phyloP scores from a whole-genome alignment of 2,797 vertebrate species.

The Nasua narica region DNA sequence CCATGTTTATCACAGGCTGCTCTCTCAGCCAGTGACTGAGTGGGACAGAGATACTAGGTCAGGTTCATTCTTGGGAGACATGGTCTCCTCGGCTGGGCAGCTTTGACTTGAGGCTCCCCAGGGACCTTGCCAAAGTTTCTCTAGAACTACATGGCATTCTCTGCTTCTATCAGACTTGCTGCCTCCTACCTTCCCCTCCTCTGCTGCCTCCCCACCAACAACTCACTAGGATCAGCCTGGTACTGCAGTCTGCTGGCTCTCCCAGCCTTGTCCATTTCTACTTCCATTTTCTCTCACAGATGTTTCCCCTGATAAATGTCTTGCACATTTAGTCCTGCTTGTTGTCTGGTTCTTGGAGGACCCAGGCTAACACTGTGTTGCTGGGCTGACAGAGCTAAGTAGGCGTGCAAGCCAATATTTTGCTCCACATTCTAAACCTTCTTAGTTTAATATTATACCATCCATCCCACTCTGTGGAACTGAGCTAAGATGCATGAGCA shows the following conservation, averaged over 20 bases:
- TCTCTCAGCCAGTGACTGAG: not conserved
- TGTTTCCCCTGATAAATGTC: not conserved
- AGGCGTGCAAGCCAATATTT: not conserved
- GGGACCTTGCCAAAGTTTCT: not conserved
- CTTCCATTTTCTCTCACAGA: not conserved
- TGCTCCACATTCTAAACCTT: not conserved
- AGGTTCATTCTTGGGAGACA: fast-evolving
- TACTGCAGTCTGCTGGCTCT: not conserved
- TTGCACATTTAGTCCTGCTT: not conserved
- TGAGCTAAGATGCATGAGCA: not conserved
- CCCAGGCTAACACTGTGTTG: not conserved
- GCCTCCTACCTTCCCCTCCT: not conserved
- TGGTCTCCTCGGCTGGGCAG: not conserved
- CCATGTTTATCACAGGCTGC: not conserved
- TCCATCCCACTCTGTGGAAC: not conserved
- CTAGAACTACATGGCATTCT: not conserved
- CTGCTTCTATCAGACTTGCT: not conserved
- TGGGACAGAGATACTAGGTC: fast-evolving
- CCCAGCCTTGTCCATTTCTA: not conserved
- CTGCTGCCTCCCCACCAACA: not conserved
- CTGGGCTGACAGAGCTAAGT: not conserved
- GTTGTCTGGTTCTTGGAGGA: not conserved
- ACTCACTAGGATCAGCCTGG: not conserved
- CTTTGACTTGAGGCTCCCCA: not conserved
- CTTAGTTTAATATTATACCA: not conserved